Conservation (phyloP, 2,888 invertebrate species). For the Zaprionus obscuricornis region DNA sequence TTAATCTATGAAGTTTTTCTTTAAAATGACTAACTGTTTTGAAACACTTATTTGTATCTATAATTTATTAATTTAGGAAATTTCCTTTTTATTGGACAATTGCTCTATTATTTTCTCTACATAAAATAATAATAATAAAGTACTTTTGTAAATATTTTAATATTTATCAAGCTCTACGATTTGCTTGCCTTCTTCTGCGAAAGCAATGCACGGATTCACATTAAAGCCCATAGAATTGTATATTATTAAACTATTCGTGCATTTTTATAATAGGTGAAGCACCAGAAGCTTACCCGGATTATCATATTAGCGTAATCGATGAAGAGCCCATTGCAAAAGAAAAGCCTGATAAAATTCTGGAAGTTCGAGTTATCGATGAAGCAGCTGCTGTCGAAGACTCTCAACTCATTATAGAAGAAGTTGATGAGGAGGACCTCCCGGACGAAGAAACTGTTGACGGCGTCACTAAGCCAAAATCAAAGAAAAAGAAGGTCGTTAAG, state of each 20-base stretch:
- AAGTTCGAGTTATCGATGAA: slow-evolving; percentile 79
- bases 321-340: slow-evolving; percentile 81
- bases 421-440: slow-evolving; percentile 71
- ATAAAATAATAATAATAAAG: too few species aligned
- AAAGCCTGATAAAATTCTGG: slow-evolving; percentile 77
- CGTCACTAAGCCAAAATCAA: slow-evolving; percentile 65
- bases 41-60: slow-evolving; percentile 23
- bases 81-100: slow-evolving; percentile 32
- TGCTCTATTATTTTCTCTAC: slow-evolving; percentile 29
- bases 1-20: slow-evolving; percentile 3
- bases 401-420: slow-evolving; percentile 78
- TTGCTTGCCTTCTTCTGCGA: slow-evolving; percentile 60
- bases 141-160: slow-evolving; percentile 55
- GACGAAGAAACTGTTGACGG: slow-evolving; percentile 47
- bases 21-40: slow-evolving; percentile 34
- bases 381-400: slow-evolving; percentile 69
- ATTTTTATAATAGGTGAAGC: slow-evolving; percentile 75
- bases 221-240: slow-evolving; percentile 16
- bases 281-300: slow-evolving; percentile 80
- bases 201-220: slow-evolving; percentile 64
- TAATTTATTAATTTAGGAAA: slow-evolving; percentile 21
- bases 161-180: slow-evolving; percentile 52
- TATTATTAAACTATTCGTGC: slow-evolving; percentile 29
- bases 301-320: slow-evolving; percentile 83
- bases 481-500: slow-evolving; percentile 78